These are phyloP conservation scores for Ephialtes manifestator DNA, from an alignment of 2,888 invertebrate genomes.

Conservation along the genomic window DNA sequence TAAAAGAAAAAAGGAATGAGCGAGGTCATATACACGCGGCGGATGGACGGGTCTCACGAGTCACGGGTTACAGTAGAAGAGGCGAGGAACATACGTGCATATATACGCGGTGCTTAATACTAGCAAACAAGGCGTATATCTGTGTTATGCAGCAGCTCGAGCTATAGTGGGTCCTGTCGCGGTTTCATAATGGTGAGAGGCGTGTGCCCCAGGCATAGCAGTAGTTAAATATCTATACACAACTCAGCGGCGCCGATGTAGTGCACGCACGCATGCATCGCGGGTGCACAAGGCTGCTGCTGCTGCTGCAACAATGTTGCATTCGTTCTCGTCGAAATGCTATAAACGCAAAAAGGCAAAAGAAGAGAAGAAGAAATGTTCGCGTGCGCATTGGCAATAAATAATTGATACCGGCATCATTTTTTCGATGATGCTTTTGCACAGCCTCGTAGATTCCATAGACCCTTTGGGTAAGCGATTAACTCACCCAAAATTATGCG, in stretches of 20 bases:
- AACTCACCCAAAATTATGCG: not conserved
- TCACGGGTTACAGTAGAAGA: conserved; percentile 55
- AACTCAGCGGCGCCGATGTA: conserved; percentile 7
- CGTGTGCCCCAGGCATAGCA: conserved; percentile 54
- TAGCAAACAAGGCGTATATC: conserved; percentile 40
- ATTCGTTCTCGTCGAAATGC: conserved; percentile 15
- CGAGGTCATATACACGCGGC: conserved; percentile 57
- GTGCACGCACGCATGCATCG: conserved; percentile 46
- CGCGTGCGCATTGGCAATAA: not conserved
- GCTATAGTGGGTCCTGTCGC: conserved; percentile 59
- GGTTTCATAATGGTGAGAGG: conserved; percentile 68
- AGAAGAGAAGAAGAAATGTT: conserved; percentile 15
- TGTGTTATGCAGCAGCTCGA: conserved; percentile 6
- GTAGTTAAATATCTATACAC: conserved; percentile 22
- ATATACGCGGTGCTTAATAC: conserved; percentile 29
- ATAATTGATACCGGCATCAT: not conserved
- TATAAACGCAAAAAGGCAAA: conserved; percentile 1
- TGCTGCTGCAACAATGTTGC: conserved; percentile 20
- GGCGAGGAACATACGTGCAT: conserved; percentile 45
- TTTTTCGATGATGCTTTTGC: not conserved
- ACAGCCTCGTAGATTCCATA: not conserved
- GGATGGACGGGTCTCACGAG: conserved; percentile 55
- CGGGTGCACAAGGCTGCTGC: conserved; percentile 19
- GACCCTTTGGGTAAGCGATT: conserved; percentile 12
- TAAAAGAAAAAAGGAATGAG: conserved; percentile 34